Conservation (phyloP, 2,888 invertebrate genomes). For the Amiota mariae region DNA sequence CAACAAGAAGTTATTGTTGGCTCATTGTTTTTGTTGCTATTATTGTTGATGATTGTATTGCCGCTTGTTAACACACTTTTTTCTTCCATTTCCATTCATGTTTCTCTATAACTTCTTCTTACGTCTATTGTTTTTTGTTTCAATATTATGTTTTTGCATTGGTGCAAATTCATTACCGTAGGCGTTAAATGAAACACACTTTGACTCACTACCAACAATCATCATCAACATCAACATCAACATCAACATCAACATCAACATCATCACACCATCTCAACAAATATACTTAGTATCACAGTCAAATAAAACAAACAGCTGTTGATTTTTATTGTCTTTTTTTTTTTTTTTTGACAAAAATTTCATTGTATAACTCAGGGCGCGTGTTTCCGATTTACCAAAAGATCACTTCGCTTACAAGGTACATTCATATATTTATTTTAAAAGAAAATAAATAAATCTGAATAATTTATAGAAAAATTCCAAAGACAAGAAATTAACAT, state of each 20-base stretch:
- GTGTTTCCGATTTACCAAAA: slow-evolving; percentile 14
- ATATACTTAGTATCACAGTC: no score
- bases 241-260: no score
- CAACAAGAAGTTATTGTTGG: slow-evolving; percentile 18
- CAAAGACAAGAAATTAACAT: no score
- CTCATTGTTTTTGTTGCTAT: slow-evolving; percentile 30
- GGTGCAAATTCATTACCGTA: slow-evolving; percentile 67
- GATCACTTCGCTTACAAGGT: not conserved
- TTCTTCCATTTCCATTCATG: slow-evolving; percentile 35
- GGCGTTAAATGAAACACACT: slow-evolving; percentile 68
- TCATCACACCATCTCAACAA: no score
- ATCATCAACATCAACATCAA: not conserved
- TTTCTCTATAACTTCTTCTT: slow-evolving; percentile 37
- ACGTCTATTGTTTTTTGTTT: slow-evolving; percentile 27
- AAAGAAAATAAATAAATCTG: no score
- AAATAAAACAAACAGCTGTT: no score
- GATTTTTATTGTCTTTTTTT: no score
- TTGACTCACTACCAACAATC: slow-evolving; percentile 36
- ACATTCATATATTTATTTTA: slow-evolving; percentile 7
- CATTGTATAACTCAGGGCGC: slow-evolving; percentile 53
- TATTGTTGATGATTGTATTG: slow-evolving; percentile 37
- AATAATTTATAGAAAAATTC: no score
- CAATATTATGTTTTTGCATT: slow-evolving; percentile 49
- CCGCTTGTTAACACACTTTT: slow-evolving; percentile 65
- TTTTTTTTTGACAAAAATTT: slow-evolving; percentile 28